Evolutionary conservation across 2,888 invertebrate genomes (phyloP).

Genomic region (Acanthacorydalis orientalis): DNA sequence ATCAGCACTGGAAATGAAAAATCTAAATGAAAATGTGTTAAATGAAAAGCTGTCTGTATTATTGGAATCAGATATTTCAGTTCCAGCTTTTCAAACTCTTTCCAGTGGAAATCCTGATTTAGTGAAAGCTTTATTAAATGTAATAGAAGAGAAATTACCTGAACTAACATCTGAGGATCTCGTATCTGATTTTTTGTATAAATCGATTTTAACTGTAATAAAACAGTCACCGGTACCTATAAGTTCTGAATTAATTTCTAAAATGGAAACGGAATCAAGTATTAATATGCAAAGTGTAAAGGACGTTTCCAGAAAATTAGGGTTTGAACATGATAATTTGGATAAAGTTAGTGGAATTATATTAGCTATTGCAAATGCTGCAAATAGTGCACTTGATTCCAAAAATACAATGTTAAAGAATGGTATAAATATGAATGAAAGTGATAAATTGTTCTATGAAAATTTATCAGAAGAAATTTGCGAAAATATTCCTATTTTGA

Average conservation of each 20-base stretch:
- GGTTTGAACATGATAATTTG: conserved; percentile 8
- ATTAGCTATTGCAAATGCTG: neutral
- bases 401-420: too few relatives aligned
- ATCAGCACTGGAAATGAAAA: too few relatives aligned
- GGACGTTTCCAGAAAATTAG: conserved; percentile 7
- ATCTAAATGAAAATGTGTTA: too few relatives aligned
- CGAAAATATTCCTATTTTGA: conserved; percentile 14
- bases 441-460: neutral
- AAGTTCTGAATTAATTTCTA: neutral
- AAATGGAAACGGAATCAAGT: conserved; percentile 1
- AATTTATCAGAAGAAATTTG: neutral
- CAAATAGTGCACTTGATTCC: neutral
- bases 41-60: too few relatives aligned
- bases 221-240: neutral
- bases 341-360: conserved; percentile 7
- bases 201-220: too few relatives aligned
- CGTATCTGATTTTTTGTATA: too few relatives aligned
- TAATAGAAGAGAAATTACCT: too few relatives aligned
- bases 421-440: neutral
- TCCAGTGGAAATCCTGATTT: neutral
- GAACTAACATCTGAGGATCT: too few relatives aligned
- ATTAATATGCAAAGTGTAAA: conserved; percentile 15
- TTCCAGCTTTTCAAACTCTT: neutral
- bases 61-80: neutral
- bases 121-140: too few relatives aligned